phyloP scores from a whole-genome alignment of 2,797 vertebrate genomes.

The Sphaeramia orbicularis region DNA sequence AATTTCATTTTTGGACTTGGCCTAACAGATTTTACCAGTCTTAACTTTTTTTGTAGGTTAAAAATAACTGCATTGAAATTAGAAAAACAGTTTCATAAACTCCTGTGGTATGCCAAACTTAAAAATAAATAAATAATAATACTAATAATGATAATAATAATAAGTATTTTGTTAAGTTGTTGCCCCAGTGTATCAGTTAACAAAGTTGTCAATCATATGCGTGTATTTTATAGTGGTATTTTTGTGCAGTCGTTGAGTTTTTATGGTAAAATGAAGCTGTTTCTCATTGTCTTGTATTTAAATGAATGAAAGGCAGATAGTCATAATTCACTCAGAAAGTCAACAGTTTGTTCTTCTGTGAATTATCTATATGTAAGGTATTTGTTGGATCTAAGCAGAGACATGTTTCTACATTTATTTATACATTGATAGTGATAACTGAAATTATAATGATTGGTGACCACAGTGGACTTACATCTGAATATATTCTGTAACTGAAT shows the following conservation, averaged over 20 bases:
- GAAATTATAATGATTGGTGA: too few relatives aligned
- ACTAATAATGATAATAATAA: too few relatives aligned
- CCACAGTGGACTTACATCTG: too few relatives aligned
- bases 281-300: conserved; percentile 18
- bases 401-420: too few relatives aligned
- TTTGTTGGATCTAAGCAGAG: neutral
- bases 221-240: neutral
- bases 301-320: conserved; percentile 8
- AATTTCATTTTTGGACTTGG: conserved; percentile 14
- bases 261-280: conserved; percentile 2
- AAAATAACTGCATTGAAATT: too few relatives aligned
- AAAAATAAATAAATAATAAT: too few relatives aligned
- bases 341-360: neutral
- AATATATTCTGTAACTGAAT: too few relatives aligned
- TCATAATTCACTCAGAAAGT: conserved; percentile 5
- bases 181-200: too few relatives aligned
- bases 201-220: neutral
- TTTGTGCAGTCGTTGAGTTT: neutral
- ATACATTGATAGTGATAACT: too few relatives aligned
- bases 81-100: too few relatives aligned
- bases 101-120: too few relatives aligned
- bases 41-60: conserved; percentile 4
- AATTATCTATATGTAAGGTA: neutral
- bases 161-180: too few relatives aligned
- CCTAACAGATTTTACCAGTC: conserved; percentile 8